A percentile compares a stretch with the other conserved stretches of the same genome.
Conservation (phyloP, 2,797 vertebrate species). For the Brachyrhaphis roseni region DNA sequence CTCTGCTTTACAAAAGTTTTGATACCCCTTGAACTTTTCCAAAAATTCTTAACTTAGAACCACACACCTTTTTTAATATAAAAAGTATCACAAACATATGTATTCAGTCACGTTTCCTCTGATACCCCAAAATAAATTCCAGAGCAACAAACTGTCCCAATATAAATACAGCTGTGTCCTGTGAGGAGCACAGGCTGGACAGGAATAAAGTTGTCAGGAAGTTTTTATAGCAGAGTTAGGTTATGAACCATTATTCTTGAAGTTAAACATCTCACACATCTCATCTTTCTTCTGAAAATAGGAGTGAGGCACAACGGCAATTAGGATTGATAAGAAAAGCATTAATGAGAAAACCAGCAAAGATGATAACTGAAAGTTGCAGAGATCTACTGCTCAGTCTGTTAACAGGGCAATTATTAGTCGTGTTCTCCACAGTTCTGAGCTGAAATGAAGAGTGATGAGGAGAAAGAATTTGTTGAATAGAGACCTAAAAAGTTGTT, state of each 20-base stretch:
- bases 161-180: too few species aligned
- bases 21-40: background rate
- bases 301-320: background rate
- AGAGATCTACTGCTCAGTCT: background rate
- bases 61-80: background rate
- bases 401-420: background rate
- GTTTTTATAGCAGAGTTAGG: background rate
- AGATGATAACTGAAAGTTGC: background rate
- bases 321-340: background rate
- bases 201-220: background rate
- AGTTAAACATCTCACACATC: background rate
- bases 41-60: background rate
- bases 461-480: background rate
- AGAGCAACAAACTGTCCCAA: background rate
- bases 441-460: background rate
- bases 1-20: background rate
- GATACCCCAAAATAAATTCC: background rate
- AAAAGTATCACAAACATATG: background rate
- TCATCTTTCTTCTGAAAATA: background rate
- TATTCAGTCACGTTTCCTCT: background rate
- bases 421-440: background rate
- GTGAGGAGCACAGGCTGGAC: background rate
- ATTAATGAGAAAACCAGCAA: constrained; percentile 2
- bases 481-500: background rate
- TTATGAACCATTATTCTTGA: background rate